Base-by-base conservation (phyloP, 2,888 invertebrate genomes). In the Punctoribates punctum region DNA sequence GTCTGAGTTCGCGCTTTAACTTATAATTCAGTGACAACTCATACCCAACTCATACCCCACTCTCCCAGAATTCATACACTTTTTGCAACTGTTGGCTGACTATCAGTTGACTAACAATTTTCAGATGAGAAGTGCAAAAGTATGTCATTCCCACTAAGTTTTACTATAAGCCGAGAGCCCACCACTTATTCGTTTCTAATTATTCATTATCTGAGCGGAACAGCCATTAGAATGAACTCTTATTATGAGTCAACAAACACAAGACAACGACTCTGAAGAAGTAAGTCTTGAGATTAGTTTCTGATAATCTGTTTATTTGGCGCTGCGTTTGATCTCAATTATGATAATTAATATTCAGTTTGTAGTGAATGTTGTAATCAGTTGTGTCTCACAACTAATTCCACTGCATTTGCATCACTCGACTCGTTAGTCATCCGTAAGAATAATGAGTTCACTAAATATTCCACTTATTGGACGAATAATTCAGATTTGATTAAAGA, bases 201-300 rank as follows among this genome's bases (percentile, higher is more conserved):
- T 42, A 8, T 0, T n/a, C 4, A 1, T 38, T 1, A 67, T 38
- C 34, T 67, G 67, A 67, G 72, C 25, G 15, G 15, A 27, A 25
- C 72, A 48, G 23, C 15, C 20, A 25, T 25, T 48, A 46, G 48
- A 72, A 72, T 72, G 42, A 13, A 23, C 72, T 15, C 46, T 72
- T 17, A 48, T 23, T 72, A 72, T 72, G 72, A 72, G 46, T 48
- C 72, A 72, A 72, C 46, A 48, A 72, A 72, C 20, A n/a, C 25
- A 72, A 27, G 72, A 72, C 72, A 46, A 46, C 48, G 48, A 72
- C 9, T 42, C 42, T 46, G 72, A 72, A 72, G 72, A 72, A 72
- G 72, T 72, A 48, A 72, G 72, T 72, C 17, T 65, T 51, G 4
- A 51, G 13, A 23, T 1, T 29, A 17, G 11, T 27, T 23, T 54